A percentile compares a stretch with the other conserved stretches of the same genome.
Evolutionary conservation across 2,888 invertebrate genomes (phyloP).

Genomic region (Esperia sulphurella): DNA sequence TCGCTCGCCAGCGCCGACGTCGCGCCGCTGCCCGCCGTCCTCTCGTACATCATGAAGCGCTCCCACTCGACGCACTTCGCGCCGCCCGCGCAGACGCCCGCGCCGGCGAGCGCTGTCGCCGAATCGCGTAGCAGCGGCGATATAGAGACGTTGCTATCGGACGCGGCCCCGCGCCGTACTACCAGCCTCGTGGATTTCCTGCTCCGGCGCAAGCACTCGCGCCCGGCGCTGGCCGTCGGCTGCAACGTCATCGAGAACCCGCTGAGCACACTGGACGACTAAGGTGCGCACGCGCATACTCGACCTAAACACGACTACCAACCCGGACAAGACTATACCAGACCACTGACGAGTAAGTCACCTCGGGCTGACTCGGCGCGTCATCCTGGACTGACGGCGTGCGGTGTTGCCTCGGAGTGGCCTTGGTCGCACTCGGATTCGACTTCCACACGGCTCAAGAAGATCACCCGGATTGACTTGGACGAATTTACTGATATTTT

Average conservation of each 20-base stretch:
- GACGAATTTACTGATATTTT: too few relatives aligned
- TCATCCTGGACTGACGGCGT: not conserved
- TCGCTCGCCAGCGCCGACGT: slow-evolving; percentile 56
- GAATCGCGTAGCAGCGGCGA: slow-evolving; percentile 39
- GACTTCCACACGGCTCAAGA: too few relatives aligned
- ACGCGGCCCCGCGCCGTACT: slow-evolving; percentile 26
- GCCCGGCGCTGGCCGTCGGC: slow-evolving; percentile 4
- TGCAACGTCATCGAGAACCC: slow-evolving; percentile 60
- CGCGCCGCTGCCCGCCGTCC: slow-evolving; percentile 31
- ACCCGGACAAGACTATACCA: not conserved
- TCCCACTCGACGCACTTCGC: slow-evolving; percentile 45
- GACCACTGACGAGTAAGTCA: not conserved
- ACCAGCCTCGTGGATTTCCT: slow-evolving; percentile 41
- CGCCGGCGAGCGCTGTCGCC: slow-evolving; percentile 2
- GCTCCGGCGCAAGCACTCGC: slow-evolving; percentile 14
- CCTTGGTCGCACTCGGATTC: too few relatives aligned
- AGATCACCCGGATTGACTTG: not conserved
- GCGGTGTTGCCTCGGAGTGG: not conserved
- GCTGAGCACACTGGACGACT: slow-evolving; percentile 34
- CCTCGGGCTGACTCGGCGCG: not conserved
- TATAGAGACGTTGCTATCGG: slow-evolving; percentile 28
- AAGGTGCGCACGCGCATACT: not conserved
- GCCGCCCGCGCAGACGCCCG: slow-evolving; percentile 15
- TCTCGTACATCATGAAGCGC: slow-evolving; percentile 40
- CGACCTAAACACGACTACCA: not conserved